Evolutionary conservation across 2,888 invertebrate genomes (phyloP), one percentile per base, ranked within the genome.

Genomic region (Conchocele bisecta): DNA sequence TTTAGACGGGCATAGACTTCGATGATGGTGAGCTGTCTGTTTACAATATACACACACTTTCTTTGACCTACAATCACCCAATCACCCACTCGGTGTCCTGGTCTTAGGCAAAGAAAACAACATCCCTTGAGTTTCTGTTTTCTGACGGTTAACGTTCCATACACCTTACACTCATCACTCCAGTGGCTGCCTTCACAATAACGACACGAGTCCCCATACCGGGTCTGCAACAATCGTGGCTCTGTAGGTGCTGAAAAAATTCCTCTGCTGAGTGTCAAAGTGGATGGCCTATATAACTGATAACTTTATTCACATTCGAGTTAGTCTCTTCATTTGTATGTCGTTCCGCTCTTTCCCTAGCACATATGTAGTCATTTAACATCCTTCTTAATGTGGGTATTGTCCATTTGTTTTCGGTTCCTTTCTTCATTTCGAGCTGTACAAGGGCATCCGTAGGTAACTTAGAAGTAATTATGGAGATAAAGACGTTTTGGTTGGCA

Each of bases 1-100:
- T 26, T 37, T 51, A 20, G 50, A 42, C 15, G 59, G 46, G 29
- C 68, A 68, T 2, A 68, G 29, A 42, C 61, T 68, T 50, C 68
- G 48, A n/a, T 68, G 68, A 33, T 68, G 61, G 15, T 37, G 22
- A 44, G 57, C 58, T 15, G 2, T 13, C 44, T 60, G 15, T 2
- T 31, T 35, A 17, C 59, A 67, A 53, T 67, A 59, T 15, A 66
- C 61, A 61, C 72, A 72, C 13, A 13, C n/a, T 37, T 61, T 66
- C 11, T 44, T 57, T 17, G 17, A 44, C 39, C 41, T 54, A 35
- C 61, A 44, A 20, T 61, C 48, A 37, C 44, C 51, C 61, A 44
- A 20, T 61, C 48, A 37, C 44, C 51, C 2, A 56, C n/a, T n/a
- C 28, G 33, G 31, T 66, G 65, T n/a, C 58, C 58, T 48, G 50